Evolutionary conservation across 2,113 vertebrate species (phyloP), one percentile per base, ranked within the genome.

Genomic region (Hippocampus guttulatus): DNA sequence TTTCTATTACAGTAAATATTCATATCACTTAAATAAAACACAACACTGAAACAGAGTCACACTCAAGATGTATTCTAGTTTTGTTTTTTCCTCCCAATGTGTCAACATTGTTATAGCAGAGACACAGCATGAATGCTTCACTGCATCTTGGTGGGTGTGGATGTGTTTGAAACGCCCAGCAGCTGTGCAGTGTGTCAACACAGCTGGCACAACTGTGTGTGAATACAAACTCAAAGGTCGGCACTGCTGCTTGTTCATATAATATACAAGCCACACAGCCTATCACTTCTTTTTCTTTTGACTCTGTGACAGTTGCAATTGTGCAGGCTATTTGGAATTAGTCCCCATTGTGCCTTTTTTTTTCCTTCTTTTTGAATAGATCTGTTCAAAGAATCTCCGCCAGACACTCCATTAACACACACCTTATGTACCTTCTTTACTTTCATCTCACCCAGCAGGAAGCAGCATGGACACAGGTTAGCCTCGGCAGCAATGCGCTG

Each of bases 401-500:
- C 15, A 18, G 6, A 27, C 18, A 21, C 4, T 3, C 5, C 16
- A 18, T 18, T 20, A 27, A 33, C 57, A 60, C 27, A 12, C 38
- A 45, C 33, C 4, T 33, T 33, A 9, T 62, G 1, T 5, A n/a
- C 30, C 9, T 14, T 65, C 41, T 47, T 45, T 15, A 23, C 12
- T 45, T 43, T 8, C 63, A 25, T 25, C 0, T 63, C 23, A 87
- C 55, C 68, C 91, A 95, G 90, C 93, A 92, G 81, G 93, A 90
- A 88, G 92, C 91, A 47, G 79, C 93, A 7, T 91, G 84, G 91
- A 85, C 87, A 68, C 94, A 93, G 87, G 95, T 96, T 94, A 94
- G 90, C 90, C 92, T 89, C 68, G 94, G 96, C 4, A 91, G 92
- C 51, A 83, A 94, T 60, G 93, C 90, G 2, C 73, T 99, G 70